Evolutionary conservation across 2,888 invertebrate genomes (phyloP), one percentile per base, ranked within the genome.

Genomic region (Meandrusa payeni): DNA sequence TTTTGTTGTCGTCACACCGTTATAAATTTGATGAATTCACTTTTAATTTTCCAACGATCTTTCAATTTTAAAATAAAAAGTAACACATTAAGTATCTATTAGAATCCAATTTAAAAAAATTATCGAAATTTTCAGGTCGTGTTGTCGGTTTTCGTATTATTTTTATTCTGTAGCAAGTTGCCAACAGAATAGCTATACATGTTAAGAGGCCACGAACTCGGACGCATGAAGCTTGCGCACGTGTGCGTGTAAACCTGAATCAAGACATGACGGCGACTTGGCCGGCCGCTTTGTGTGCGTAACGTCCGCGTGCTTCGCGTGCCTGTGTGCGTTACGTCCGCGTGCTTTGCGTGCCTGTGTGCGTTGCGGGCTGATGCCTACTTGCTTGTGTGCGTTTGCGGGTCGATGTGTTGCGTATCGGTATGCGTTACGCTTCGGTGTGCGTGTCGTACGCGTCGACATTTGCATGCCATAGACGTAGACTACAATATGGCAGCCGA

Each of bases 381-480:
- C n/a, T n/a, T n/a, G n/a, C n/a, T n/a, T n/a, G n/a, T n/a, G n/a
- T n/a, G n/a, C n/a, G n/a, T n/a, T n/a, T n/a, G n/a, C n/a, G n/a
- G n/a, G n/a, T n/a, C n/a, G n/a, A n/a, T n/a, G n/a, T n/a, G n/a
- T n/a, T 38, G 45, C 37, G 28, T 46, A 43, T 32, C 22, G 31
- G 41, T 46, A 44, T 51, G 40, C 39, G 17, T 50, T 7, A 19
- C 10, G 47, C 22, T 33, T 53, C 52, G 51, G 41, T 41, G 59
- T 58, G 59, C 55, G 58, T 58, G 58, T 53, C 48, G 60, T 53
- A 62, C 59, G 20, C 32, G 44, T 32, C 23, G 36, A 69, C 63
- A 75, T 80, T 76, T 73, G 66, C 74, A 78, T 75, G 69, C 63
- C 55, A 48, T 58, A 55, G 59, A 57, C 66, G 72, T 74, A 64